Percentiles rank a stretch among this genome's conserved stretches.
Conservation (phyloP, 2,113 vertebrate genomes). For the Empidonax traillii region DNA sequence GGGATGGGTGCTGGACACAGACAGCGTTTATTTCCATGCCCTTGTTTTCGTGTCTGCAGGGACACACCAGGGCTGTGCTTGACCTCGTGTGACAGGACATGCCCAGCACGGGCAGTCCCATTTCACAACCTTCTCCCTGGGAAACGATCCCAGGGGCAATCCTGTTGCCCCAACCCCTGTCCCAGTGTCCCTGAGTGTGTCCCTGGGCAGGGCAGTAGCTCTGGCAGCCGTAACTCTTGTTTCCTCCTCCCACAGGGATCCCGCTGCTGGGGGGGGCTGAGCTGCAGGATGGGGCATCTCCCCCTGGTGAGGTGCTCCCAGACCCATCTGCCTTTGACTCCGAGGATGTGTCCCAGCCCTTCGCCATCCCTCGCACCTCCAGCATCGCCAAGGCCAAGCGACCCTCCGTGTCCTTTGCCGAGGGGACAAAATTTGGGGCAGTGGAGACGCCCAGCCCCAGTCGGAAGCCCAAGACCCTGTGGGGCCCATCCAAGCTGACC, state of each 20-base stretch:
- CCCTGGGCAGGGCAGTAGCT: neutral
- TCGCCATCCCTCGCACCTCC: slow-evolving; percentile 93
- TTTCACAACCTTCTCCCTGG: neutral
- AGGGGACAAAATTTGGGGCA: slow-evolving; percentile 90
- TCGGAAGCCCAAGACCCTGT: slow-evolving; percentile 78
- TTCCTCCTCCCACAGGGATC: neutral
- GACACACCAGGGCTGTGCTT: neutral
- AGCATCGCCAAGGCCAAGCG: slow-evolving; percentile 92
- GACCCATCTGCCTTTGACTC: slow-evolving; percentile 77
- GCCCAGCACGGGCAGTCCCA: neutral
- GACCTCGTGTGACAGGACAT: neutral
- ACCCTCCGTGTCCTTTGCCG: slow-evolving; percentile 93
- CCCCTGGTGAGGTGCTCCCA: slow-evolving; percentile 71
- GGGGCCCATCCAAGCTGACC: slow-evolving; percentile 76
- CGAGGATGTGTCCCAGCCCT: slow-evolving; percentile 83
- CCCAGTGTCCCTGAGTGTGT: rapidly evolving
- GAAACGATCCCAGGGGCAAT: neutral
- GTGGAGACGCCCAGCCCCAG: slow-evolving; percentile 70
- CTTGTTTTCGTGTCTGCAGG: neutral
- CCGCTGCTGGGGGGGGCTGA: slow-evolving; percentile 67
- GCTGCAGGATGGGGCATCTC: slow-evolving; percentile 75
- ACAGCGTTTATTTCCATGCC: neutral
- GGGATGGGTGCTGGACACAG: neutral
- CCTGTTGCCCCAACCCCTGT: neutral
- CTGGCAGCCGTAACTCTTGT: neutral